Evolutionary conservation across 2,113 vertebrate genomes (phyloP), one percentile per base, ranked within the genome.

Genomic region (Trichechus manatus): DNA sequence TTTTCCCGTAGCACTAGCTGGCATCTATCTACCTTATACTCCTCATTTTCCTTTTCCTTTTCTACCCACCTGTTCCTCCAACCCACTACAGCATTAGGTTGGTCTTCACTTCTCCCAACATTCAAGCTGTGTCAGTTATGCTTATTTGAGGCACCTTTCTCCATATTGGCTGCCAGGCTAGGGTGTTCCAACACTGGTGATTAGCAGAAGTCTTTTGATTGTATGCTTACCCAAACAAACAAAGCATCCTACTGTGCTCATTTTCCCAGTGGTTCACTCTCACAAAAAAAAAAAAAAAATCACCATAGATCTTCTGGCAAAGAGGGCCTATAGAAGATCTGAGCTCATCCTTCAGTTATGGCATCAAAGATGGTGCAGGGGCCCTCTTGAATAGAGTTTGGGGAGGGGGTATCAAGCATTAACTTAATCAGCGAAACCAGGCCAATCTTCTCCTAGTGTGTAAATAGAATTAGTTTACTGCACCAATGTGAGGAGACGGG

Each of bases 11-110:
- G 61, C 27, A 75, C 15, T 25, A 93, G 64, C 70, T 79, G 6
- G 8, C 13, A 31, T 70, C 9, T 79, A 44, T 56, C 11, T 74
- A 56, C 72, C 15, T 84, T 70, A 44, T 81, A 85, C 42, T 63
- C 64, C 66, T 36, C 66, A 86, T 22, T 85, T 93, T 87, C 8
- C 42, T 72, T 93, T 89, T 75, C 59, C 50, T 82, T 63, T 95
- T 74, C 56, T 72, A 31, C 5, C 59, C 2, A 64, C 23, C n/a
- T 93, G n/a, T 59, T n/a, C 53, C 17, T 93, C 53, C 82, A 29
- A 47, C 64, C 33, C 27, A 94, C 74, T 33, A 79, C 5, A 17
- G 29, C 53, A 36, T 0, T 27, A 23, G 47, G 36, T 87, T 31
- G 15, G 14, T 9, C 75, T 88, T 81, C 50, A 42, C 72, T 91